A percentile compares a stretch with the other conserved stretches of the same genome.
Evolutionary conservation across 2,888 invertebrate species (phyloP).

Genomic region (Mimachlamys varia): DNA sequence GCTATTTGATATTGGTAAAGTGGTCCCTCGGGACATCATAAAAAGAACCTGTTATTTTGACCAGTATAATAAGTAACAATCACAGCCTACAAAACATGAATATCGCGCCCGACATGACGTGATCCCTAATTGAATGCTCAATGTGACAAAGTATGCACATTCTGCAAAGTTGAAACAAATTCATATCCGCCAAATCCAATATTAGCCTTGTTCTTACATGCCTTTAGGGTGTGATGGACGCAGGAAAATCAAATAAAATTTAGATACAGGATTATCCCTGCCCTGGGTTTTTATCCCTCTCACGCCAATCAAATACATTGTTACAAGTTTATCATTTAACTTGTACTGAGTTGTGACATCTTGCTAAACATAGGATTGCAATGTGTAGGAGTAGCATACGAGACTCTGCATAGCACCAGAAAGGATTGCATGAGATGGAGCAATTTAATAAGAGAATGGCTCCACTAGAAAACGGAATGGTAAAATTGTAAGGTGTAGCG

Average conservation of each 20-base stretch:
- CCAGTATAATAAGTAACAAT: slow-evolving; percentile 9
- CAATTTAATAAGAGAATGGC: slow-evolving; percentile 22
- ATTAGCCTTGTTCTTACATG: slow-evolving; percentile 2
- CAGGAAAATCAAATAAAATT: neutral
- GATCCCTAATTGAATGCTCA: neutral
- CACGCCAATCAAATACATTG: neutral
- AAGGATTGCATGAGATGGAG: neutral
- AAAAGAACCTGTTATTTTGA: slow-evolving; percentile 16
- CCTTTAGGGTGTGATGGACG: slow-evolving; percentile 5
- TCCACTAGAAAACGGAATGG: neutral
- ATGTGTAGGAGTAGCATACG: neutral
- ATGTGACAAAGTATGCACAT: neutral
- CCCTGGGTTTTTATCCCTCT: neutral
- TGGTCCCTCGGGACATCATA: neutral
- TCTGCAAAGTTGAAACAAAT: neutral
- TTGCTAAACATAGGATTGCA: neutral
- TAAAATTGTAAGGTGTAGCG: slow-evolving; percentile 11
- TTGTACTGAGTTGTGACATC: slow-evolving; percentile 1
- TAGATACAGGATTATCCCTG: neutral
- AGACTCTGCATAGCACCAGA: neutral
- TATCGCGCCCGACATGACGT: neutral
- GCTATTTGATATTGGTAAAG: slow-evolving; percentile 6
- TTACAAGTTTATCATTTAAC: slow-evolving; percentile 6
- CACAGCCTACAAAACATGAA: neutral
- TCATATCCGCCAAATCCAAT: neutral